Conservation (phyloP, 1,140 invertebrate species). For the Leptinotarsa texana region DNA sequence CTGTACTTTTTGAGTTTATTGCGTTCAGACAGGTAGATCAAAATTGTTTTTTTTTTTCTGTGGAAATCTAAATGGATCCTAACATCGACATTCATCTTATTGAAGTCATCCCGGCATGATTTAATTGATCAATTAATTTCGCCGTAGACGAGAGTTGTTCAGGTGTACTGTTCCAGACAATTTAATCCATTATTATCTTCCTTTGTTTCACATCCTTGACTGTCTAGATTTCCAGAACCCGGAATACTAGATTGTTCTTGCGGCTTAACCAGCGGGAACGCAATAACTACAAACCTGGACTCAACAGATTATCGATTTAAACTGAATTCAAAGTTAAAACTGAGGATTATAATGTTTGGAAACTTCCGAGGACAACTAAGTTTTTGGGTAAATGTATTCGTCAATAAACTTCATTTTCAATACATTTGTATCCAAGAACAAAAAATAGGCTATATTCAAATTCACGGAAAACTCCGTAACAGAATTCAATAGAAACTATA, state of each 20-base stretch:
- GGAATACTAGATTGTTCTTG: background rate
- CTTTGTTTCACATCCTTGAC: conserved; percentile 2
- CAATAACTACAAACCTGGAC: background rate
- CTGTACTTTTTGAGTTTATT: no score
- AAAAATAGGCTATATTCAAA: no score
- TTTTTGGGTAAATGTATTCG: no score
- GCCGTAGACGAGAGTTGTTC: background rate
- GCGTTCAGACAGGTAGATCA: no score
- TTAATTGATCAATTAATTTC: background rate
- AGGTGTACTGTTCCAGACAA: conserved; percentile 5
- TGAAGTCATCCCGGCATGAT: background rate
- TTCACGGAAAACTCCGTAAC: no score
- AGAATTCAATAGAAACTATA: no score
- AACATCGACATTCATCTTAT: background rate
- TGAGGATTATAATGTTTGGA: no score
- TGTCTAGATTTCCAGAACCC: background rate
- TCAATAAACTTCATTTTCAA: no score
- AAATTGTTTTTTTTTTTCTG: no score
- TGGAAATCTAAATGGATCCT: background rate
- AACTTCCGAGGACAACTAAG: no score
- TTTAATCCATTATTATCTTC: background rate
- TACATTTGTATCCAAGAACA: no score
- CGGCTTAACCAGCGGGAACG: background rate
- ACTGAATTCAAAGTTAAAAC: background rate
- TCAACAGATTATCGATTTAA: background rate